Conservation (phyloP, 2,888 invertebrate species). For the Nomada hirtipes region DNA sequence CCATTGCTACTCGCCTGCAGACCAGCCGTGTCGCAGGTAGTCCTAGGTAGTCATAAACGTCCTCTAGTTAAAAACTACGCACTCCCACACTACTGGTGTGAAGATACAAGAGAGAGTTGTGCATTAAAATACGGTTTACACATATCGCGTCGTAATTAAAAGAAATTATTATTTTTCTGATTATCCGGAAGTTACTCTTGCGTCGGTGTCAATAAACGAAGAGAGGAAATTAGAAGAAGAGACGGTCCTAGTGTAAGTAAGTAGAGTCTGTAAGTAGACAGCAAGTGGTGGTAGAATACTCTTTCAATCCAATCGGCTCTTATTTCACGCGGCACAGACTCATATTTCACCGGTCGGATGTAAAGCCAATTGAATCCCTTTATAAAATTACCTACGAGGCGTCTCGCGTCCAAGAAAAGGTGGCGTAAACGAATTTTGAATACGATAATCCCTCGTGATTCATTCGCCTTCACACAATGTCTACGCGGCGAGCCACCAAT, state of each 20-base stretch:
- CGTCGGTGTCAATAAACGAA: background rate
- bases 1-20: no score
- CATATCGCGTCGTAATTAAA: no score
- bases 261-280: slow-evolving; percentile 79
- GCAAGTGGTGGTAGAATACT: slow-evolving; percentile 77
- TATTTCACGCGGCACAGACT: slow-evolving; percentile 80
- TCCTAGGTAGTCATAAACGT: no score
- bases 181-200: no score
- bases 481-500: slow-evolving; percentile 48
- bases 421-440: slow-evolving; percentile 77
- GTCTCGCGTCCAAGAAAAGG: slow-evolving; percentile 58
- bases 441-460: slow-evolving; percentile 77
- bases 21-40: no score
- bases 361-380: slow-evolving; percentile 81
- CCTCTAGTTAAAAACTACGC: no score
- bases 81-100: no score
- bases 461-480: slow-evolving; percentile 67
- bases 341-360: slow-evolving; percentile 79
- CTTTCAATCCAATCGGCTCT: slow-evolving; percentile 81
- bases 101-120: no score
- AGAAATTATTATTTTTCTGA: no score
- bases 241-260: slow-evolving; percentile 57
- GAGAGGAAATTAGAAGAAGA: slow-evolving; percentile 15
- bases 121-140: no score
- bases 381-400: slow-evolving; percentile 78